These are phyloP conservation scores for Oostethus manadensis DNA, from an alignment of 2,113 vertebrate species.

Conservation along the genomic window DNA sequence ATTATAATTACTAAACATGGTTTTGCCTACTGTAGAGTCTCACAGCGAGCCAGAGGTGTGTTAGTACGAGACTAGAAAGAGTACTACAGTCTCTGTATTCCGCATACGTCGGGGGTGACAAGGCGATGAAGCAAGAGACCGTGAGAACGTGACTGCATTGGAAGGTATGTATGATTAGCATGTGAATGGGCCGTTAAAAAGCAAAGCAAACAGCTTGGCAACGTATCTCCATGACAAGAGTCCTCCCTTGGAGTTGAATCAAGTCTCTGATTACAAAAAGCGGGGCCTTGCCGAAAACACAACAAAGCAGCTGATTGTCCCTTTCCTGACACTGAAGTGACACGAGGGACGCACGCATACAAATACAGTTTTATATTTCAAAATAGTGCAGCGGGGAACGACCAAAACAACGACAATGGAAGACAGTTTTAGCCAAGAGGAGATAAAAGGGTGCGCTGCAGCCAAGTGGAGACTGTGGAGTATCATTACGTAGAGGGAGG, in stretches of 20 bases:
- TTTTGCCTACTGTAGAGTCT: too few species aligned
- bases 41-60: too few species aligned
- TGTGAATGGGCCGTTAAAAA: conserved; percentile 19
- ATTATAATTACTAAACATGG: too few species aligned
- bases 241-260: conserved; percentile 21
- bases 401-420: too few species aligned
- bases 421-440: too few species aligned
- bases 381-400: too few species aligned
- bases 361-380: neutral
- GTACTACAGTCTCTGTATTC: neutral
- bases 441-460: too few species aligned
- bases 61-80: too few species aligned
- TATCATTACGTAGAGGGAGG: too few species aligned
- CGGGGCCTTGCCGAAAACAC: conserved; percentile 9
- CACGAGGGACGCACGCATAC: conserved; percentile 4
- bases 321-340: conserved; percentile 1
- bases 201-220: conserved; percentile 2
- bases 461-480: too few species aligned
- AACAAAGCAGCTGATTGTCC: conserved; percentile 13
- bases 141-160: neutral
- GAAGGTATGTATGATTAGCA: neutral
- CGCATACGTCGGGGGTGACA: neutral
- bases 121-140: neutral
- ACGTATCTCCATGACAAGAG: conserved; percentile 2
- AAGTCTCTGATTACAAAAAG: conserved; percentile 27